A percentile compares a stretch with the other conserved stretches of the same genome.
phyloP scores from a whole-genome alignment of 37 sponge, comb jelly and placozoan genomes.

The Cladorhizidae sp. region DNA sequence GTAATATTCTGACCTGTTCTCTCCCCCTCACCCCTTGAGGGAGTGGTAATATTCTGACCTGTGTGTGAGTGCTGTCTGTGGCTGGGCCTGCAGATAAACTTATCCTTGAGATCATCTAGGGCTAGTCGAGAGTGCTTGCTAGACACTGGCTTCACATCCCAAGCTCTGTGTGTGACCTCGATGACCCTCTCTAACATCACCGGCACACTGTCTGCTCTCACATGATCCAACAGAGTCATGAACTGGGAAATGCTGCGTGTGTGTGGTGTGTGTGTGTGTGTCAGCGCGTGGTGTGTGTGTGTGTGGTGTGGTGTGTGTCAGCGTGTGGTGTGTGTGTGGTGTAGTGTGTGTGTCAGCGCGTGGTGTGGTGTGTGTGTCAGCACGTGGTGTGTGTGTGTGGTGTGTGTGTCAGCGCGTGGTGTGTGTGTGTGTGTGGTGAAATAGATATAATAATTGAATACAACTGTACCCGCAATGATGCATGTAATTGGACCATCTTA shows the following conservation, averaged over 20 bases:
- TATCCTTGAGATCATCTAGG: neutral
- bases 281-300: neutral
- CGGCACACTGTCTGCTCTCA: neutral
- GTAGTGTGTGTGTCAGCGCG: constrained; percentile 20
- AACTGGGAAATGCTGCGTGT: constrained; percentile 51
- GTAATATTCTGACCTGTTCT: too few species aligned
- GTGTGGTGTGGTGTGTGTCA: neutral
- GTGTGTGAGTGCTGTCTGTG: constrained; percentile 64
- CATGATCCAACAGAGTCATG: neutral
- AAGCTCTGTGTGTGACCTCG: constrained; percentile 57
- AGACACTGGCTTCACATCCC: constrained; percentile 53
- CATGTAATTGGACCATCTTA: too few species aligned
- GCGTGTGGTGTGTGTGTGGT: too few species aligned
- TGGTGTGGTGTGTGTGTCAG: too few species aligned
- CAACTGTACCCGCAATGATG: too few species aligned
- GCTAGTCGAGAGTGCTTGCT: constrained; percentile 8
- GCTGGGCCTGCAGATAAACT: constrained; percentile 48
- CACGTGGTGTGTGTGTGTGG: too few species aligned
- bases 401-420: too few species aligned
- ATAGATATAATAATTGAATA: too few species aligned
- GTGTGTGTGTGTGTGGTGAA: too few species aligned
- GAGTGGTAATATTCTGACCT: too few species aligned
- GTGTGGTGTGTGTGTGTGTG: constrained; percentile 21
- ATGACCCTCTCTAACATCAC: constrained; percentile 36
- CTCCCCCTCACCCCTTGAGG: too few species aligned